Evolutionary conservation across 2,113 vertebrate species (phyloP).

Genomic region (Gymnorhina tibicen): DNA sequence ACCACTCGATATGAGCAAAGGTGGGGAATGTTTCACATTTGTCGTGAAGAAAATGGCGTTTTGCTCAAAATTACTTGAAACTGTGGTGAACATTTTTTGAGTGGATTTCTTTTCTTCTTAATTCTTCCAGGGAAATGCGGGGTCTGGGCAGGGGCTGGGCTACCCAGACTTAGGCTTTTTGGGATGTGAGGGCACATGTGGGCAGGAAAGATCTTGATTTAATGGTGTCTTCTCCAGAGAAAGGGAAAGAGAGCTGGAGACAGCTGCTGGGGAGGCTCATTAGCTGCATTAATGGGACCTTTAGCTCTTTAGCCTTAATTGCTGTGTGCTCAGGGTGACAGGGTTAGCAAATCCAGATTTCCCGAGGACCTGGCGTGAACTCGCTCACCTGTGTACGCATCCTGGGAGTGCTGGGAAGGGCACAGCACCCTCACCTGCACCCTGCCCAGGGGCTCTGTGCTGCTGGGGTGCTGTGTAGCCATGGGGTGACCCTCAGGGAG

Average conservation of each 20-base stretch:
- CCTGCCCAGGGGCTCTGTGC: background rate
- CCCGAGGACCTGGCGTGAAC: rapidly evolving
- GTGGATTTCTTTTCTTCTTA: background rate
- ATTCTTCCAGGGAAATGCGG: background rate
- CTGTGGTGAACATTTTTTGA: background rate
- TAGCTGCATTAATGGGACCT: background rate
- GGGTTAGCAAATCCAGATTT: background rate
- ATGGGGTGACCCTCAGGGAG: rapidly evolving
- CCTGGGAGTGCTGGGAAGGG: background rate
- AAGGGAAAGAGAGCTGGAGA: background rate
- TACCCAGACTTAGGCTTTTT: background rate
- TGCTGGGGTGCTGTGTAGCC: background rate
- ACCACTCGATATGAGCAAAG: background rate
- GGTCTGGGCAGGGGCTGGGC: background rate
- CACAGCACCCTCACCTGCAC: rapidly evolving
- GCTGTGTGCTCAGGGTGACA: background rate
- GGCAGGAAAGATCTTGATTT: background rate
- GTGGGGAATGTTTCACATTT: background rate
- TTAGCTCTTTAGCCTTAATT: background rate
- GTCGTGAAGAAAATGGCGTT: background rate
- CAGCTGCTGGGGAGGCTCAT: background rate
- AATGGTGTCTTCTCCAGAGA: background rate
- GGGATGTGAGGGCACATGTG: background rate
- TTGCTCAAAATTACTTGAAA: background rate
- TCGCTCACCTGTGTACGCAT: rapidly evolving